Conservation (phyloP, 2,797 vertebrate genomes). For the Rachycentron canadum region DNA sequence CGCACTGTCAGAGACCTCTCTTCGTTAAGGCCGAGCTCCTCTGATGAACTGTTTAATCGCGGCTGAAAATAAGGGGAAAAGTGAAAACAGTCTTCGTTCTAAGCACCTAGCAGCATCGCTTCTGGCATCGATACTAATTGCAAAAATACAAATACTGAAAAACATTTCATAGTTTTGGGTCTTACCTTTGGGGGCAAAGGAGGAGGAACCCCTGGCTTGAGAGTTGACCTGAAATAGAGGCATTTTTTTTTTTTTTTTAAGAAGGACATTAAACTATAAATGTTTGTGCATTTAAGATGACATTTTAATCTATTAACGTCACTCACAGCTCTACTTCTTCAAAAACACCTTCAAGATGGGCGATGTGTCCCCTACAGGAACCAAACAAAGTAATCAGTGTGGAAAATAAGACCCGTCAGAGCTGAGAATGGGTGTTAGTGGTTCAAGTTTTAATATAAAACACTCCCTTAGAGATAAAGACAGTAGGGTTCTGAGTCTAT, state of each 20-base stretch:
- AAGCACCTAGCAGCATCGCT: neutral
- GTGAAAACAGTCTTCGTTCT: neutral
- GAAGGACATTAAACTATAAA: neutral
- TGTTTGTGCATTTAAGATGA: neutral
- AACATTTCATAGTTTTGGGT: rapidly evolving
- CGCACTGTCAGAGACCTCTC: conserved; percentile 91
- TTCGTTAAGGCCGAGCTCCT: conserved; percentile 89
- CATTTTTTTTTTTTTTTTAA: conserved; percentile 6
- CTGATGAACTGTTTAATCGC: conserved; percentile 88
- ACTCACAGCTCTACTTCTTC: conserved; percentile 86
- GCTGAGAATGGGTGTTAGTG: conserved; percentile 18
- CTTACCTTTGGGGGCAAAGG: conserved; percentile 96
- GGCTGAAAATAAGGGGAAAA: conserved; percentile 80
- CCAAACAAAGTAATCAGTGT: conserved; percentile 32
- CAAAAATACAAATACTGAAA: neutral
- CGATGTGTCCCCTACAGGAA: conserved; percentile 81
- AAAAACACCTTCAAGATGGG: conserved; percentile 84
- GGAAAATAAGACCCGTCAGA: conserved; percentile 25
- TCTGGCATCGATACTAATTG: neutral
- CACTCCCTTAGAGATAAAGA: conserved; percentile 30
- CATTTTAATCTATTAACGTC: neutral
- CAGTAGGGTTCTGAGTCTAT: neutral
- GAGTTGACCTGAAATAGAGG: conserved; percentile 88
- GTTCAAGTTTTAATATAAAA: conserved; percentile 37
- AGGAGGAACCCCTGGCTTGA: conserved; percentile 91